phyloP scores from a whole-genome alignment of 2,797 vertebrate genomes.

The Coregonus ussuriensis region DNA sequence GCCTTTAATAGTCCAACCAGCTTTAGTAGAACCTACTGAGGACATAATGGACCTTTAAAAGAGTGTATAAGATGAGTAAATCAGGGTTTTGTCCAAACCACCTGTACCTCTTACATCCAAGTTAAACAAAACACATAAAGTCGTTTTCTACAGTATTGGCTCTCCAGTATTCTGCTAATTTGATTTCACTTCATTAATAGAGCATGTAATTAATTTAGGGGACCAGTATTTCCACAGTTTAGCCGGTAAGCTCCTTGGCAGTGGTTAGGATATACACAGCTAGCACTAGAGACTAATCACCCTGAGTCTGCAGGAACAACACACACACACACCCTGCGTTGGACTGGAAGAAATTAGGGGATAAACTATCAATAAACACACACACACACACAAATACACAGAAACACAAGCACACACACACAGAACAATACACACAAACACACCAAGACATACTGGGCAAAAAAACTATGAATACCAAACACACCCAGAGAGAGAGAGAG shows the following conservation, averaged over 20 bases:
- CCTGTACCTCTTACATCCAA: no score
- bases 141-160: conserved; percentile 51
- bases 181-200: conserved; percentile 76
- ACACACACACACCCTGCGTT: conserved; percentile 1
- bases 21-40: no score
- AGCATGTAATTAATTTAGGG: conserved; percentile 77
- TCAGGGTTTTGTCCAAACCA: no score
- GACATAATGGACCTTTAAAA: no score
- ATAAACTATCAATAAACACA: not conserved
- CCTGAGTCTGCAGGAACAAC: conserved; percentile 44
- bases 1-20: no score
- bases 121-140: no score
- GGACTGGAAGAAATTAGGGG: not conserved
- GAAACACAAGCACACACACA: conserved; percentile 2
- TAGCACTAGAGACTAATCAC: conserved; percentile 57
- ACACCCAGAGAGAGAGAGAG: not conserved
- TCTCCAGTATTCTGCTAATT: conserved; percentile 70
- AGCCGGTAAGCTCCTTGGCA: conserved; percentile 74
- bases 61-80: no score
- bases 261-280: conserved; percentile 68
- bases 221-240: conserved; percentile 75
- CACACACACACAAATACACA: no score
- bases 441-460: not conserved
- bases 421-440: conserved; percentile 14
- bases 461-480: not conserved